These are phyloP conservation scores for Laticauda laticaudata DNA, from an alignment of 2,113 vertebrate species.

Conservation along the genomic window DNA sequence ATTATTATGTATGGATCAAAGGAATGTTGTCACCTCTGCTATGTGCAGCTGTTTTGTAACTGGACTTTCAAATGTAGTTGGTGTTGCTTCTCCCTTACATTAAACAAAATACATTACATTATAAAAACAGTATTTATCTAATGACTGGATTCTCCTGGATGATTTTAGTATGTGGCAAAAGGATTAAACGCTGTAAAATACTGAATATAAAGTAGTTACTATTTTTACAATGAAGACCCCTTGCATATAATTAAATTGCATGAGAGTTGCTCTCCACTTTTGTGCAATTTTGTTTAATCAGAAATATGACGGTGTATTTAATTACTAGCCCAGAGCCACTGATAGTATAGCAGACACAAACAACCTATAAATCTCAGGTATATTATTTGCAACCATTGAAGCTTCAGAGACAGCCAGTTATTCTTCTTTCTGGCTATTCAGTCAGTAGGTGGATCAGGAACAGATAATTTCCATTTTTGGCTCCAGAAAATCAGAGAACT, in stretches of 20 bases:
- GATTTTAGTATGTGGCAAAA: neutral
- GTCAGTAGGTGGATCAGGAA: neutral
- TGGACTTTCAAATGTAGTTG: neutral
- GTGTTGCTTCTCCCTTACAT: neutral
- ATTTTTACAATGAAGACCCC: neutral
- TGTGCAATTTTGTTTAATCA: neutral
- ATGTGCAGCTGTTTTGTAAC: neutral
- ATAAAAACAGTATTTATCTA: neutral
- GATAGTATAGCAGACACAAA: neutral
- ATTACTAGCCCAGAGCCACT: neutral
- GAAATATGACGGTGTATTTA: neutral
- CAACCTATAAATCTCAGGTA: neutral
- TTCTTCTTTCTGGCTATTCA: neutral
- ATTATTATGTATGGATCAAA: neutral
- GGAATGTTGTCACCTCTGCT: neutral
- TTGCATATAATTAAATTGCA: neutral
- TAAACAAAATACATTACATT: neutral
- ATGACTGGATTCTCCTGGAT: neutral
- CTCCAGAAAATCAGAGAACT: neutral
- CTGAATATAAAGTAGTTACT: neutral
- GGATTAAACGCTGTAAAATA: neutral
- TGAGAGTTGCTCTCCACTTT: neutral
- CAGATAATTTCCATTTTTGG: neutral
- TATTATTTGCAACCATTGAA: neutral
- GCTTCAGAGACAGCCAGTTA: neutral